Evolutionary conservation across 2,797 vertebrate species (phyloP), one percentile per base, ranked within the genome.

Genomic region (Etheostoma perlongum): DNA sequence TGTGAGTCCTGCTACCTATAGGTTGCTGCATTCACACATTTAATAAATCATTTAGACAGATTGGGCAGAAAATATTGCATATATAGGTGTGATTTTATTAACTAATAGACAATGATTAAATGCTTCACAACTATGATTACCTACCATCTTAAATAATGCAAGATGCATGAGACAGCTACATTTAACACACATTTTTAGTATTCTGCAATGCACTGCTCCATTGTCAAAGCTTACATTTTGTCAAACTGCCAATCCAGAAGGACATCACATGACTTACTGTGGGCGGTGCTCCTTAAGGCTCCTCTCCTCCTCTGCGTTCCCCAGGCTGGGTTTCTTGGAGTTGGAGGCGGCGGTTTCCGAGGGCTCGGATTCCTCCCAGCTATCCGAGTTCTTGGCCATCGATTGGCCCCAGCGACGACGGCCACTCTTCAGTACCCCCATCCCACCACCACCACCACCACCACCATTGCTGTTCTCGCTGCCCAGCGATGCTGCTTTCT

Each of bases 341-440:
- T 94, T 95, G 0, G 96, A 97, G 25, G 89, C 96, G 25, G 96
- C 94, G 1, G 95, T 93, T 74, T 98, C 97, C 2, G 86, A 82
- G 4, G 93, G 94, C 74, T 97, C 96, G 3, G 93, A 91, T 72
- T 97, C 96, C 62, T 98, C 97, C 96, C 95, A 97, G 87, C 96
- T 96, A 58, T 98, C 97, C 51, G 90, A 89, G 55, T 94, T 91
- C 90, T 94, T 94, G 72, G 75, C 82, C 62, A 93, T 83, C 0
- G 94, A 94, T 92, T 98, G 97, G 72, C 97, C 98, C 98, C 98
- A 99, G 15, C 97, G 96, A 77, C 98, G 95, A 44, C 98, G 94
- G 61, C 95, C 94, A 19, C 82, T 96, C 93, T 98, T 99, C 68
- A 96, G 73, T 42, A 84, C 89, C 18, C 89, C 82, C 7, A 19